These are phyloP conservation scores for Drosophila erecta DNA, from an alignment of 1,140 invertebrate genomes.

Conservation along the genomic window DNA sequence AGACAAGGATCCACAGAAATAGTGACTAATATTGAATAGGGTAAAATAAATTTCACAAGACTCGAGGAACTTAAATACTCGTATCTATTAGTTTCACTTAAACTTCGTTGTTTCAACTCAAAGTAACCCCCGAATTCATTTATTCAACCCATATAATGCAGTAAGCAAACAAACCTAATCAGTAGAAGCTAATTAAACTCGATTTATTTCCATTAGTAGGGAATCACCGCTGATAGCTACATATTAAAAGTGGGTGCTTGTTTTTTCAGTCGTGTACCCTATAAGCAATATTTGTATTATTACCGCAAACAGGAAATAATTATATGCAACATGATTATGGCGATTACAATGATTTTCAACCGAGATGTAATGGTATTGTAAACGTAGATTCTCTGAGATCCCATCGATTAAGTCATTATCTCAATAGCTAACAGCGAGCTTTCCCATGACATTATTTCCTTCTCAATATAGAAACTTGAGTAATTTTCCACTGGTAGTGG, in stretches of 20 bases:
- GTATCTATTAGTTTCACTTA: neutral
- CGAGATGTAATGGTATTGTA: slow-evolving; percentile 1
- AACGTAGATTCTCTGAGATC: slow-evolving; percentile 35
- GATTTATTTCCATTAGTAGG: slow-evolving; percentile 4
- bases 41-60: neutral
- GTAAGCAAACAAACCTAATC: neutral
- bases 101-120: neutral
- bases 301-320: slow-evolving; percentile 26
- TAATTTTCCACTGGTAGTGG: slow-evolving; percentile 4
- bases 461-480: slow-evolving; percentile 8
- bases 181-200: neutral
- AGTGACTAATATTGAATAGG: slow-evolving; percentile 7
- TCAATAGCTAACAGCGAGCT: slow-evolving; percentile 5
- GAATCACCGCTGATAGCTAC: neutral
- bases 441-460: slow-evolving; percentile 22
- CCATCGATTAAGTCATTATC: slow-evolving; percentile 19
- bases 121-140: neutral
- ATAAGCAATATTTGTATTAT: slow-evolving; percentile 25
- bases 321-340: slow-evolving; percentile 21
- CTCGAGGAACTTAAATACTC: neutral
- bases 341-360: slow-evolving; percentile 15
- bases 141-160: neutral
- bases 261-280: slow-evolving; percentile 5
- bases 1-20: slow-evolving; percentile 12
- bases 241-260: neutral